Conservation (phyloP, 2,888 invertebrate species). For the Polyommatus iphigenia region DNA sequence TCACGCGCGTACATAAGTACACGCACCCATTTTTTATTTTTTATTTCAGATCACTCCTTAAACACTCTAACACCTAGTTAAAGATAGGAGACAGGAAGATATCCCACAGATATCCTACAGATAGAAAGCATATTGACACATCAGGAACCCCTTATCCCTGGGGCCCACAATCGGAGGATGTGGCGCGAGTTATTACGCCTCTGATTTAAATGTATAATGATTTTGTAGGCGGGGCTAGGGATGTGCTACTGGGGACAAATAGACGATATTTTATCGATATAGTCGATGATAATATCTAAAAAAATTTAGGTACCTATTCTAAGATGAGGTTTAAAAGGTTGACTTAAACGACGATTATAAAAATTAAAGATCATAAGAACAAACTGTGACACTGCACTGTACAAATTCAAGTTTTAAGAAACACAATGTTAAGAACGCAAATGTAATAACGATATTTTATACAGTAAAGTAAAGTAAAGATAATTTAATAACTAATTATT, state of each 20-base stretch:
- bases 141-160: constrained; percentile 37
- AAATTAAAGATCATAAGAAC: no score
- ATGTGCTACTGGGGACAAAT: neutral
- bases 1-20: no score
- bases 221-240: constrained; percentile 51
- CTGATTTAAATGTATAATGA: constrained; percentile 57
- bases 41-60: no score
- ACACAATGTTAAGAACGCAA: no score
- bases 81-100: neutral
- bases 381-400: no score
- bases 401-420: no score
- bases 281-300: neutral
- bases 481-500: no score
- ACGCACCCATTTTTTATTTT: no score
- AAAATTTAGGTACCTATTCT: no score
- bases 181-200: constrained; percentile 63
- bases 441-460: no score
- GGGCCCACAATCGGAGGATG: constrained; percentile 69
- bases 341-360: neutral
- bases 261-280: constrained; percentile 1
- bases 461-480: no score
- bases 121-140: constrained; percentile 2
- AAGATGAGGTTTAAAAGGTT: neutral
- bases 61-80: neutral
- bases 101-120: neutral